These are phyloP conservation scores for Subacronicta megacephala DNA, from an alignment of 2,888 invertebrate genomes.

Conservation along the genomic window DNA sequence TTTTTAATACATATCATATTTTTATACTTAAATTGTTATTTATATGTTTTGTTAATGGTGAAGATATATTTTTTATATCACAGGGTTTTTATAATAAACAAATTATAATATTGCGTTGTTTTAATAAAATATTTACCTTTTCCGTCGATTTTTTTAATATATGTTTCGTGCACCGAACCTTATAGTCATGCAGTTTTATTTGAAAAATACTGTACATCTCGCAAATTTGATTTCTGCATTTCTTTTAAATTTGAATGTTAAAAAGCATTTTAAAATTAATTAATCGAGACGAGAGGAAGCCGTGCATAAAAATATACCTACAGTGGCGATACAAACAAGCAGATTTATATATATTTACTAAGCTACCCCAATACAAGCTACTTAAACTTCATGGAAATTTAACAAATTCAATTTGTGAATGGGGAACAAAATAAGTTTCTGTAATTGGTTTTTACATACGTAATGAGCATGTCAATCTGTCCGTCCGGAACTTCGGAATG, in stretches of 20 bases:
- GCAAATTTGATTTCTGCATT: too few relatives aligned
- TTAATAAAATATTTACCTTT: neutral
- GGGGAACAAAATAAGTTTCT: constrained; percentile 35
- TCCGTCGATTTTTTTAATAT: too few relatives aligned
- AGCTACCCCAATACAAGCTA: neutral
- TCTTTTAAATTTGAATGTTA: too few relatives aligned
- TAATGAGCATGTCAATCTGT: constrained; percentile 55
- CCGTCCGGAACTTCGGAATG: constrained; percentile 33
- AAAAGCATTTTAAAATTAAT: too few relatives aligned
- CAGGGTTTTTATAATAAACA: constrained; percentile 31
- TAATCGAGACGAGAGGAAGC: too few relatives aligned
- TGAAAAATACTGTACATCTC: too few relatives aligned
- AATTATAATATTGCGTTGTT: constrained; percentile 3
- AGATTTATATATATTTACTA: too few relatives aligned
- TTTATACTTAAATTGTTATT: constrained; percentile 8
- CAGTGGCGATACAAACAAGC: too few relatives aligned
- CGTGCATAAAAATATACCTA: too few relatives aligned
- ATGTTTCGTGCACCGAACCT: too few relatives aligned
- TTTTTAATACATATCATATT: constrained; percentile 8
- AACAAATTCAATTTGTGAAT: constrained; percentile 39
- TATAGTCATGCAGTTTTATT: too few relatives aligned
- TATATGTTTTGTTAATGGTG: constrained; percentile 35
- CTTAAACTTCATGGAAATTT: constrained; percentile 13
- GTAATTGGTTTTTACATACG: constrained; percentile 47
- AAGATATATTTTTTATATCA: constrained; percentile 27